phyloP scores from a whole-genome alignment of 2,888 invertebrate genomes.

The Ormia ochracea region DNA sequence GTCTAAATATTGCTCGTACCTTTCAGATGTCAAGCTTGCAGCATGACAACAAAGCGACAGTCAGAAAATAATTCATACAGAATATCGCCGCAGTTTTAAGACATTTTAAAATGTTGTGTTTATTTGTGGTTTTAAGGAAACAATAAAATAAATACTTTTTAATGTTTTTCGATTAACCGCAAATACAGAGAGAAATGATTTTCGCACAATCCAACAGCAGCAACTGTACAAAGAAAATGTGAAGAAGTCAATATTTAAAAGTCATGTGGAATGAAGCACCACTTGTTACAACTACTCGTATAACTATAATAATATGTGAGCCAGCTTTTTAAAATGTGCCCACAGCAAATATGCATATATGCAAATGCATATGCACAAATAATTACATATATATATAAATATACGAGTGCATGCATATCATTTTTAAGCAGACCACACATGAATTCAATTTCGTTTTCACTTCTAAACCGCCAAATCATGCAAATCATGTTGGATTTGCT shows the following conservation, averaged over 20 bases:
- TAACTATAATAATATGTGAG: conserved; percentile 1
- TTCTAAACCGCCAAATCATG: conserved; percentile 58
- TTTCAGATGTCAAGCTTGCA: background rate
- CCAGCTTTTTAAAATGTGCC: background rate
- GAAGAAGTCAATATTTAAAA: conserved; percentile 50
- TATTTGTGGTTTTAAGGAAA: conserved; percentile 26
- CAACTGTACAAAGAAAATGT: background rate
- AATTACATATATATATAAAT: background rate
- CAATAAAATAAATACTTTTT: background rate
- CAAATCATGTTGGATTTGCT: conserved; percentile 51
- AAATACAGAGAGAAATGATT: background rate
- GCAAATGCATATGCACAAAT: background rate
- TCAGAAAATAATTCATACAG: conserved; percentile 1
- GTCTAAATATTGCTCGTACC: background rate
- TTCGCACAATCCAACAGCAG: background rate
- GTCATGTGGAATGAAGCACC: conserved; percentile 52
- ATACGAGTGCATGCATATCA: background rate
- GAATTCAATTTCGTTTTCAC: conserved; percentile 49
- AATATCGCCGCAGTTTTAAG: conserved; percentile 27
- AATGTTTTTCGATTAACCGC: conserved; percentile 16
- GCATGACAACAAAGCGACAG: background rate
- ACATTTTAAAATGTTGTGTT: conserved; percentile 39
- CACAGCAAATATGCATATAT: background rate
- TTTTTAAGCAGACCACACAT: conserved; percentile 51
- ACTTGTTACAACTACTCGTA: conserved; percentile 53